These are phyloP conservation scores for Pteropus alecto DNA, from an alignment of 2,113 vertebrate species.

Conservation along the genomic window DNA sequence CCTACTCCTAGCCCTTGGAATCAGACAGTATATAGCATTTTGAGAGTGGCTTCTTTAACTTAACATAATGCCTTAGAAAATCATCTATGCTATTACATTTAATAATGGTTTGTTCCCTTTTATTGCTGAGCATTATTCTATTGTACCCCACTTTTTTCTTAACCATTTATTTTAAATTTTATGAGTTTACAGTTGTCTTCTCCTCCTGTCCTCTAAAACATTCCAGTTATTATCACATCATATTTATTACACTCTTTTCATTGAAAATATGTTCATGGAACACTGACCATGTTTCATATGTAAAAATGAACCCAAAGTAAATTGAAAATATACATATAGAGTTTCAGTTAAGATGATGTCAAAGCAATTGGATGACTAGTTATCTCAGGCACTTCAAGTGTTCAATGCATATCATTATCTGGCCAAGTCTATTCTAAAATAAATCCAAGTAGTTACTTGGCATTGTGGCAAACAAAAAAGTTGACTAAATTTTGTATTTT, in stretches of 20 bases:
- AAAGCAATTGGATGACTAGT: constrained; percentile 58
- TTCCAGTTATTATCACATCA: constrained; percentile 78
- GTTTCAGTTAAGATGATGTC: constrained; percentile 72
- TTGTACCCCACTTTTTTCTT: constrained; percentile 8
- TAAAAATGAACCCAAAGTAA: constrained; percentile 78
- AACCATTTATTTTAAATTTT: constrained; percentile 79
- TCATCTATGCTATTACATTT: too few relatives aligned
- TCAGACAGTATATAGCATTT: too few relatives aligned
- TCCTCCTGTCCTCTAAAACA: constrained; percentile 77
- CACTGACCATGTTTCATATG: constrained; percentile 78
- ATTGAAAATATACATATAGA: constrained; percentile 78
- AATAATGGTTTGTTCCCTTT: too few relatives aligned
- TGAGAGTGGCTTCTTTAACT: too few relatives aligned
- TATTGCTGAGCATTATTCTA: too few relatives aligned
- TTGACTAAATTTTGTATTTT: background rate
- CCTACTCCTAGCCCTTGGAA: too few relatives aligned
- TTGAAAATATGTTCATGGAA: constrained; percentile 78
- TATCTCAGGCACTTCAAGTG: constrained; percentile 38
- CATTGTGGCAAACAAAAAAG: background rate
- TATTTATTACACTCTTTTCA: constrained; percentile 78
- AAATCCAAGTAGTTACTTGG: constrained; percentile 17
- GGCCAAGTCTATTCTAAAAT: background rate
- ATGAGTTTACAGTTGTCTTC: constrained; percentile 78
- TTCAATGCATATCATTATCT: constrained; percentile 29
- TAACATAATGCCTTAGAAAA: too few relatives aligned